Conservation (phyloP, 2,888 invertebrate genomes). For the Xanthorhoe spadicearia region DNA sequence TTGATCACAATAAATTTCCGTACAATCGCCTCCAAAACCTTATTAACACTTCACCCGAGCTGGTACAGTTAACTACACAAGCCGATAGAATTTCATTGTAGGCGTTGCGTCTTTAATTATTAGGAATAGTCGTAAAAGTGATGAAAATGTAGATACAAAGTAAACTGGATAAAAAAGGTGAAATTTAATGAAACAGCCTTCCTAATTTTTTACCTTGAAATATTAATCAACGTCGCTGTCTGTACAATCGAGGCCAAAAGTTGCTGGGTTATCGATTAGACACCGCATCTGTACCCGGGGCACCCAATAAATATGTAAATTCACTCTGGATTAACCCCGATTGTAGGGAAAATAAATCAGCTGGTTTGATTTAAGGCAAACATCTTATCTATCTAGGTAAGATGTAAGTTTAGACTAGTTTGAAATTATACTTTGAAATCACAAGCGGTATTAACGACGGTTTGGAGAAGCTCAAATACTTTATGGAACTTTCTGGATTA, state of each 20-base stretch:
- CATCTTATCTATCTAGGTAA: conserved; percentile 1
- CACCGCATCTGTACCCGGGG: conserved; percentile 62
- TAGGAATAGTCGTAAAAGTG: not conserved
- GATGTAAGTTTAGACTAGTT: not conserved
- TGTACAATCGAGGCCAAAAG: conserved; percentile 41
- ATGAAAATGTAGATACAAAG: not conserved
- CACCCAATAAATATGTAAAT: conserved; percentile 79
- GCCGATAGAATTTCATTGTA: conserved; percentile 5
- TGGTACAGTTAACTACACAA: conserved; percentile 27
- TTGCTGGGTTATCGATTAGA: conserved; percentile 67
- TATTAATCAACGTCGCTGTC: conserved; percentile 21
- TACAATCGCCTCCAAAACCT: conserved; percentile 45
- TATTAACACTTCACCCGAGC: conserved; percentile 42
- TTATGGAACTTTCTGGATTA: too few species aligned
- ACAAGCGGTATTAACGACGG: too few species aligned
- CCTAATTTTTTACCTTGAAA: conserved; percentile 7
- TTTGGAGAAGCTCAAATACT: too few species aligned
- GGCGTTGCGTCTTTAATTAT: not conserved
- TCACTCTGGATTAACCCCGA: conserved; percentile 60
- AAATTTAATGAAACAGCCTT: conserved; percentile 1
- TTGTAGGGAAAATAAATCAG: conserved; percentile 32
- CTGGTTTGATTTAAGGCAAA: conserved; percentile 27
- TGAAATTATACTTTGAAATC: not conserved
- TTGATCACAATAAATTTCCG: conserved; percentile 45
- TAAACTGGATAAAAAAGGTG: not conserved